A percentile compares a stretch with the other conserved stretches of the same genome.
phyloP scores from a whole-genome alignment of 1,140 invertebrate species.

The Ostrea denselamellosa region DNA sequence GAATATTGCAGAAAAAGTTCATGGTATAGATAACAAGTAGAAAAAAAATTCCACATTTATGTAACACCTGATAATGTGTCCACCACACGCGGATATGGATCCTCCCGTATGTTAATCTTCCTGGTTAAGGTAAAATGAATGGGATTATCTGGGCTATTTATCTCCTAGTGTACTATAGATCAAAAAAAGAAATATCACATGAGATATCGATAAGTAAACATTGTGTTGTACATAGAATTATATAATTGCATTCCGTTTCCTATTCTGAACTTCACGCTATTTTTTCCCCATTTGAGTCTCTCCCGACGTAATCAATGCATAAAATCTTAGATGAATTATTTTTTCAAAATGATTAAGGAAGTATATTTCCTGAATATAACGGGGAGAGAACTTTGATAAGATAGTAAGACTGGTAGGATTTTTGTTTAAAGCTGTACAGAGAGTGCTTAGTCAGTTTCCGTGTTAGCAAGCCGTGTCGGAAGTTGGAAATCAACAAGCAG shows the following conservation, averaged over 20 bases:
- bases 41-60: no score
- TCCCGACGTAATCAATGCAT: not conserved
- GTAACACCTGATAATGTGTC: no score
- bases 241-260: no score
- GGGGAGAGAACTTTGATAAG: not conserved
- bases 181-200: no score
- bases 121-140: not conserved
- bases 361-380: not conserved
- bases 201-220: no score
- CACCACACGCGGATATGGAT: not conserved
- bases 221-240: no score
- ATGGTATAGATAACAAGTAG: no score
- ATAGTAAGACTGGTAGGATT: not conserved
- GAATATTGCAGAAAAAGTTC: no score
- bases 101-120: not conserved
- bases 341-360: slow-evolving; percentile 5
- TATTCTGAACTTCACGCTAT: no score
- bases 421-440: not conserved
- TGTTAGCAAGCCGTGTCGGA: slow-evolving; percentile 10
- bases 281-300: no score
- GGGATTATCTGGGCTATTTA: no score
- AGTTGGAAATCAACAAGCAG: slow-evolving; percentile 9
- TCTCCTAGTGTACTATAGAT: no score
- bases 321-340: not conserved
- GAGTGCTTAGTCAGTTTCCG: slow-evolving; percentile 2